Base-by-base conservation (phyloP, 2,888 invertebrate genomes). In the Eulithis testata region DNA sequence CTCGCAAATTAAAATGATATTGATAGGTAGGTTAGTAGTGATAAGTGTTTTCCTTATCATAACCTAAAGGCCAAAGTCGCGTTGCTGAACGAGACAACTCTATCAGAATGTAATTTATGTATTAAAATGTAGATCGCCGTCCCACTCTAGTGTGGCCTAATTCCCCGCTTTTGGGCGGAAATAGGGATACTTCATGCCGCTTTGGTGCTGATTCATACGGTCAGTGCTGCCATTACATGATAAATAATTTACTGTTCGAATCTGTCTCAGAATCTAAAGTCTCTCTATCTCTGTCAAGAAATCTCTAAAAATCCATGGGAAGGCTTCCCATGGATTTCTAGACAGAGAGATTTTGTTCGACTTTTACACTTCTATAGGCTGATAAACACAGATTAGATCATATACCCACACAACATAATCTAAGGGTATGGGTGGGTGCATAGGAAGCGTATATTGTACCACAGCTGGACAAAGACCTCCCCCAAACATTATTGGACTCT, bases 1-100 rank as follows among this genome's bases (percentile, higher is more conserved):
- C 40, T 9, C 6, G 14, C 47, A 9, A 49, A 49, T 21, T 14
- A 5, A 11, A 21, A 47, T 47, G 49, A 40, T 40, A 14, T 54
- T 43, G 11, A 44, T 55, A 44, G 37, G 53, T 53, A 37, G 4
- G 11, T 40, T 12, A 37, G 14, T 11, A 52, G 57, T 52, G 53
- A 53, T 45, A 64, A 58, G 36, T 63, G 36, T 62, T 54, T 68
- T 47, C 50, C 55, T 54, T 60, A 60, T 54, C 58, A 53, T 63
- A 69, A 60, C 51, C 51, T 53, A 72, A 75, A 80, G 82, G 81
- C 77, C 77, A 81, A 82, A 80, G 80, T 79, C 79, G 79, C 60
- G 72, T 65, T 73, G 14, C 69, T 73, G 60, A 65, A 65, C 52
- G 58, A 51, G 65, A 49, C 27, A 21, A 61, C 53, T 44, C 60